phyloP scores from a whole-genome alignment of 2,113 vertebrate species.

The Petaurus breviceps region DNA sequence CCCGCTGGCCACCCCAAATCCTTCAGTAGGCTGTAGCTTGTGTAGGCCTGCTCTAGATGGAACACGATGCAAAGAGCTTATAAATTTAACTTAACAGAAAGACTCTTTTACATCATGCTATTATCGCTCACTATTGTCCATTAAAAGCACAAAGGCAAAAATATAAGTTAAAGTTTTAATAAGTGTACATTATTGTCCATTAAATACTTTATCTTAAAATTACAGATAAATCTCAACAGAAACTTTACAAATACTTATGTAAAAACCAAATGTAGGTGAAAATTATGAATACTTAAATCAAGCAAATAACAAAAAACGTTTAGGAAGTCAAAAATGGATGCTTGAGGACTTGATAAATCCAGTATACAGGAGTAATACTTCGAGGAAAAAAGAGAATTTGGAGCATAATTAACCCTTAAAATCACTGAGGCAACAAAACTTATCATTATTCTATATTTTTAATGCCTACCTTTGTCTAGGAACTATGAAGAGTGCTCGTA shows the following conservation, averaged over 20 bases:
- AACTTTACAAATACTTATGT: neutral
- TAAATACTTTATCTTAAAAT: conserved; percentile 46
- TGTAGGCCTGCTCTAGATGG: no score
- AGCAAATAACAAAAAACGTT: conserved; percentile 47
- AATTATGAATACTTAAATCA: conserved; percentile 25
- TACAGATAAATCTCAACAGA: neutral
- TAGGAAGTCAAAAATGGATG: neutral
- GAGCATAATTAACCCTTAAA: neutral
- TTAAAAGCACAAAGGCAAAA: conserved; percentile 22
- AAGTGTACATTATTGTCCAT: conserved; percentile 36
- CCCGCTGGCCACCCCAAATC: no score
- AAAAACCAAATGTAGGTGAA: conserved; percentile 1
- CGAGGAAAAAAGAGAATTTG: conserved; percentile 41
- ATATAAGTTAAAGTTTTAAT: conserved; percentile 14
- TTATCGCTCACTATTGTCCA: conserved; percentile 15
- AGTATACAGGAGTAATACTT: conserved; percentile 28
- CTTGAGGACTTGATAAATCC: neutral
- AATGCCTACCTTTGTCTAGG: conserved; percentile 93
- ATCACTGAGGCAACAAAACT: neutral
- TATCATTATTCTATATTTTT: conserved; percentile 4
- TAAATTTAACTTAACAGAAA: conserved; percentile 44
- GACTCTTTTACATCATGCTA: neutral
- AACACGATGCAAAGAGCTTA: neutral
- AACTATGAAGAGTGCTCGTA: conserved; percentile 97
- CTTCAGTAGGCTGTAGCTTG: no score